A percentile compares a stretch with the other conserved stretches of the same genome.
phyloP scores from a whole-genome alignment of 2,797 vertebrate species.

The Propithecus perrieri region DNA sequence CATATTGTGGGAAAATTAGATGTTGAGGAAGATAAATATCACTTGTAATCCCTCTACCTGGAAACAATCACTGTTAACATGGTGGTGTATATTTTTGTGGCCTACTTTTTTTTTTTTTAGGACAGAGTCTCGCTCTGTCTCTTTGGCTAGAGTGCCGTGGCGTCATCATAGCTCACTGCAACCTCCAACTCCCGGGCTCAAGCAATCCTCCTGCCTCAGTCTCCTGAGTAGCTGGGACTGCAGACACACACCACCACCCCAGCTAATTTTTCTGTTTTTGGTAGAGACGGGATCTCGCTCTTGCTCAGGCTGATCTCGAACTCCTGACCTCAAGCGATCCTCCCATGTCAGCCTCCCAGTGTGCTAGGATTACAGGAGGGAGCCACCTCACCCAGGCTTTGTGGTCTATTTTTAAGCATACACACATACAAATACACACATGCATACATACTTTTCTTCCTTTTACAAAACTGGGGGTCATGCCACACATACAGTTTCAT shows the following conservation, averaged over 20 bases:
- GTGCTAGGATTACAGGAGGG: background rate
- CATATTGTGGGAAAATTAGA: background rate
- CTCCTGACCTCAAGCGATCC: background rate
- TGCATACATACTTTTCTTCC: background rate
- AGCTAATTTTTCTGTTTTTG: background rate
- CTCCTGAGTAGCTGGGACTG: too few species aligned
- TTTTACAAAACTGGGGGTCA: background rate
- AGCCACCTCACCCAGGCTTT: background rate
- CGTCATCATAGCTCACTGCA: too few species aligned
- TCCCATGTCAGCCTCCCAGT: background rate
- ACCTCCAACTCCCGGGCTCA: too few species aligned
- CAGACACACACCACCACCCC: too few species aligned
- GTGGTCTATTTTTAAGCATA: background rate
- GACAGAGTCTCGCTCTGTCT: too few species aligned
- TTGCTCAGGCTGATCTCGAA: background rate
- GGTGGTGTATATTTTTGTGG: background rate
- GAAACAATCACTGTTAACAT: background rate
- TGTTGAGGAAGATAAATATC: background rate
- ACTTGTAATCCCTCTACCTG: background rate
- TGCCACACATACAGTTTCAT: background rate
- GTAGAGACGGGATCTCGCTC: background rate
- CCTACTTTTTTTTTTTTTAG: background rate
- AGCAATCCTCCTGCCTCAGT: too few species aligned
- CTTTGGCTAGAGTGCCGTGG: too few species aligned
- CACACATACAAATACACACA: rapidly evolving